A percentile compares a stretch with the other conserved stretches of the same genome.
Evolutionary conservation across 64 coral and sea anemone species (phyloP).

Genomic region (Orbicella faveolata): DNA sequence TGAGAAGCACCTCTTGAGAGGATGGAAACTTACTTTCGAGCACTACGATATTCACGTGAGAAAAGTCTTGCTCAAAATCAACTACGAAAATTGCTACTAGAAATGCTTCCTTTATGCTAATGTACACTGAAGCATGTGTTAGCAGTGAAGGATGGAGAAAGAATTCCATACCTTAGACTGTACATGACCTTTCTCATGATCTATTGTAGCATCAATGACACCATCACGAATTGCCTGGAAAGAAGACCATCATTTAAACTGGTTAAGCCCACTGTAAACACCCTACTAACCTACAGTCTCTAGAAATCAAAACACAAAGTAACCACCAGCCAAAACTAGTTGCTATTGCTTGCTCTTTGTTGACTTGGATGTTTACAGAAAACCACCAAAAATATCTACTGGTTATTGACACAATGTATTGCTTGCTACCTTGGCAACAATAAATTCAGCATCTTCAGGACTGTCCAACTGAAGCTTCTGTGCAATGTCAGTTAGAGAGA

Average conservation of each 20-base stretch:
- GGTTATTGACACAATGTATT: not conserved
- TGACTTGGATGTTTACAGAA: too few relatives aligned
- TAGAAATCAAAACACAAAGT: not conserved
- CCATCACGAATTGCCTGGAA: constrained; percentile 95
- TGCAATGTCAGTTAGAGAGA: constrained; percentile 91
- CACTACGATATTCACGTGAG: too few relatives aligned
- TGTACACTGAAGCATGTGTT: too few relatives aligned
- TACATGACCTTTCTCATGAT: constrained; percentile 93
- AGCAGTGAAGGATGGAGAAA: not conserved
- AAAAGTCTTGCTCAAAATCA: too few relatives aligned
- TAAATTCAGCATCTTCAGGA: constrained; percentile 98
- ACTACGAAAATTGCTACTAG: too few relatives aligned
- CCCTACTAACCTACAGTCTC: too few relatives aligned
- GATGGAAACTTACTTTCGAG: too few relatives aligned
- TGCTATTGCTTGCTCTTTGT: not conserved
- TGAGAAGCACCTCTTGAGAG: too few relatives aligned
- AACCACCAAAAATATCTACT: too few relatives aligned
- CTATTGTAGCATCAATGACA: constrained; percentile 96
- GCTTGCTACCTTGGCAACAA: constrained; percentile 89
- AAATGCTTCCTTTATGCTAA: too few relatives aligned
- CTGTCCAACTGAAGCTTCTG: constrained; percentile 96
- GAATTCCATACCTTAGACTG: constrained; percentile 84
- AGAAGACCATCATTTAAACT: not conserved
- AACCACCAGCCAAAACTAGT: too few relatives aligned
- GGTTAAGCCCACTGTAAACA: not conserved